Base-by-base conservation (phyloP, 2,797 vertebrate genomes). In the Siniperca scherzeri region DNA sequence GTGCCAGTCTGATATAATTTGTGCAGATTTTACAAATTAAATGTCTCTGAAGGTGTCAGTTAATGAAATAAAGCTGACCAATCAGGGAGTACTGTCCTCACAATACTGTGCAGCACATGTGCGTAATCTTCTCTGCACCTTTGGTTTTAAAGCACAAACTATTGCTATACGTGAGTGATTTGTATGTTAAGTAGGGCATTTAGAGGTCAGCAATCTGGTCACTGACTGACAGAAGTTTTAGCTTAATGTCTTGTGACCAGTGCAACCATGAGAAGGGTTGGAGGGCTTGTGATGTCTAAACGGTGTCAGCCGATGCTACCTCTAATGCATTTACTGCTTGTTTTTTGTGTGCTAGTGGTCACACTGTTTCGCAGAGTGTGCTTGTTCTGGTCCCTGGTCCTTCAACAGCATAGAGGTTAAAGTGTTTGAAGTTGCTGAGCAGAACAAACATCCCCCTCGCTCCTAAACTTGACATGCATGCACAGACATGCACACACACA, bases 231-330 rank as follows among this genome's bases (percentile, higher is more conserved):
- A 65, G 53, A 48, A 68, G 78, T 56, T 88, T 86, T 48, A 68
- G 72, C 60, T 78, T 40, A 22, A 67, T 60, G 65, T 86, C 87
- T 87, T 84, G 79, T 91, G 90, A 91, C 88, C 81, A 19, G 44
- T 16, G 36, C 5, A 17, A 68, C 65, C 59, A 14, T 53, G 78
- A 85, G 48, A 74, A n/a, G 22, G 50, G 16, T 48, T 13, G 17
- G 8, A 42, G 40, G n/a, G 62, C 78, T 80, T 80, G 57, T 79
- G 84, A 83, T 88, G 75, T 85, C 67, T 88, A 67, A 90, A 89
- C 87, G 42, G 72, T 61, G 71, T 87, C 89, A 86, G 87, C 77
- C 55, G 77, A 90, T 22, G 33, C 53, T 53, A 9, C 65, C 10
- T 60, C 78, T 88, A 48, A 87, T 82, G 74, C 55, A 74, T 89